Conservation (phyloP, 2,797 vertebrate species). For the Megaceryle alcyon region DNA sequence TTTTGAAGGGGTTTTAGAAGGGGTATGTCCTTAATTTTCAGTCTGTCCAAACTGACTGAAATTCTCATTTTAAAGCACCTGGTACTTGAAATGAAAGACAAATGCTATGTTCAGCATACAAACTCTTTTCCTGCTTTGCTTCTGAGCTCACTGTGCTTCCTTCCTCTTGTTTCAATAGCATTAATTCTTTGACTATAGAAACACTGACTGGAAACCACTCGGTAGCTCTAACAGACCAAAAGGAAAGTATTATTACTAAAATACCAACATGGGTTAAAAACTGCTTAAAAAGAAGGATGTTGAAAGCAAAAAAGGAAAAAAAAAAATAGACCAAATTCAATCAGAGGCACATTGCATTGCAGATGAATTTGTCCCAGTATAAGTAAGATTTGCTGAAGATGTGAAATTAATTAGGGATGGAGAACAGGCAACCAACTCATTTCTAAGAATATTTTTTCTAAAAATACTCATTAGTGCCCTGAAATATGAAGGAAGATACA, state of each 20-base stretch:
- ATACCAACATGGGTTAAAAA: background rate
- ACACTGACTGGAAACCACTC: background rate
- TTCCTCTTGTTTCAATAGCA: background rate
- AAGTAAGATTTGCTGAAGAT: slow-evolving; percentile 40
- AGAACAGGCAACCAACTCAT: slow-evolving; percentile 23
- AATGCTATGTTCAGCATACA: background rate
- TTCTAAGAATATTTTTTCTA: slow-evolving; percentile 51
- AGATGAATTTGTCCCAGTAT: background rate
- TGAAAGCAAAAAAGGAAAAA: background rate
- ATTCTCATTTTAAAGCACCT: slow-evolving; percentile 12
- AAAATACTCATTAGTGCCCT: slow-evolving; percentile 28
- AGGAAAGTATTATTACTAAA: background rate
- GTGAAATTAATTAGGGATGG: slow-evolving; percentile 30
- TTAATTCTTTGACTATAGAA: background rate
- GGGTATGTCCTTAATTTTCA: background rate
- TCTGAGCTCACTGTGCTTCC: background rate
- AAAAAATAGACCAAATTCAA: background rate
- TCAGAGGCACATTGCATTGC: background rate
- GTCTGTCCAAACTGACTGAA: slow-evolving; percentile 10
- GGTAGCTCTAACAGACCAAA: background rate
- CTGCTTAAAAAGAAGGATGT: background rate
- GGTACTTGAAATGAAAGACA: background rate
- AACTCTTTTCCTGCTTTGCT: background rate
- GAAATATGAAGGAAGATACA: slow-evolving; percentile 13
- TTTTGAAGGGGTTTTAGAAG: background rate